Base-by-base conservation (phyloP, 2,888 invertebrate species). In the Sisyra nigra region DNA sequence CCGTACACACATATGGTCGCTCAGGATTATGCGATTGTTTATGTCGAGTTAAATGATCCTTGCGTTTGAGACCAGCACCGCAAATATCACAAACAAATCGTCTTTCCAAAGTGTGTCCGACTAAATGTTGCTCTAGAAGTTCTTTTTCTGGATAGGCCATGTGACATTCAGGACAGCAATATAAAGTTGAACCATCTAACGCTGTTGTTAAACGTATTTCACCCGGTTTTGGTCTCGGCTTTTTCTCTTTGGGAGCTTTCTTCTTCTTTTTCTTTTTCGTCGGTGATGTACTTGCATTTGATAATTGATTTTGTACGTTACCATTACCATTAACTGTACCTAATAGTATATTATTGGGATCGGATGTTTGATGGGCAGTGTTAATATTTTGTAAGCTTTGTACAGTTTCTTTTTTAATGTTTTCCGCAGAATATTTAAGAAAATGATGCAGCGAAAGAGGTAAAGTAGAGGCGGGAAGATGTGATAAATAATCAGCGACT, bases 21-120 rank as follows among this genome's bases (percentile, higher is more conserved):
- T 87, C 88, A 0, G 87, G 86, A 67, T 86, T 87, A 65, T 88
- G 87, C 41, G 84, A 83, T 56, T 86, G 79, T 61, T 87, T 87
- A 65, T 88, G 88, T 10, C 87, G 72, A 3, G 86, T 86, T 52
- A 87, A 64, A 57, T 87, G 87, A 64, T 87, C 87, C 57, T 87
- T 88, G 45, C 87, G 75, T 57, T 88, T 88, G 8, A 88, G 61
- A 0, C 87, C 87, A 18, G 87, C 87, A 50, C 87, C 87, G 58
- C 88, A 88, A 44, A 88, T 86, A 62, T 88, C 87, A 61, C 88
- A 88, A 46, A 87, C 83, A 54, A 86, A 88, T 55, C 78, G 72
- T 50, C 87, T 71, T 55, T 88, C 88, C 58, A 87, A 72, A 3
- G 86, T 86, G 59, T 88, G 87, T 8, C 86, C 86, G 13, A 85